Percentiles rank a stretch among this genome's conserved stretches.
Evolutionary conservation across 2,113 vertebrate genomes (phyloP).

Genomic region (Psettodes erumei): DNA sequence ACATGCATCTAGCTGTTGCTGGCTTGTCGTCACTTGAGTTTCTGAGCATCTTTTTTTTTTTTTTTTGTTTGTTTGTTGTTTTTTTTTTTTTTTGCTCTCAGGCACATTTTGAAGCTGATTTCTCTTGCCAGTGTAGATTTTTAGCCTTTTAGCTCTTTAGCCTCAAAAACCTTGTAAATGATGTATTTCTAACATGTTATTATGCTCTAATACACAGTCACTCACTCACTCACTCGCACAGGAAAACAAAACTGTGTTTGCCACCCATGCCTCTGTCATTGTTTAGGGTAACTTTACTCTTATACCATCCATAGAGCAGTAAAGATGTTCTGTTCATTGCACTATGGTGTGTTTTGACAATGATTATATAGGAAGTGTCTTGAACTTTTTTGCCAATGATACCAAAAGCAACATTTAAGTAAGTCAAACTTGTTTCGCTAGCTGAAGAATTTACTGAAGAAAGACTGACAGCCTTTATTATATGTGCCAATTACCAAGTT

Average conservation of each 20-base stretch:
- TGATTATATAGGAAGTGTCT: constrained; percentile 77
- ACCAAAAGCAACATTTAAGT: constrained; percentile 71
- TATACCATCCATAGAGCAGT: constrained; percentile 58
- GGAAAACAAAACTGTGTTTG: constrained; percentile 64
- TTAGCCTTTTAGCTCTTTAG: constrained; percentile 76
- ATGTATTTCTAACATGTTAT: constrained; percentile 76
- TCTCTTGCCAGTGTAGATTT: constrained; percentile 76
- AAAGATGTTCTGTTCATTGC: constrained; percentile 67
- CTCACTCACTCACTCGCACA: constrained; percentile 56
- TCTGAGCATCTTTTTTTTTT: constrained; percentile 41
- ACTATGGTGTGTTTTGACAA: constrained; percentile 74
- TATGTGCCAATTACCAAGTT: constrained; percentile 75
- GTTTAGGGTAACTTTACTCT: constrained; percentile 49
- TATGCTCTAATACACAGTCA: constrained; percentile 63
- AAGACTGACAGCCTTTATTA: constrained; percentile 73
- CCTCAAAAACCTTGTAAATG: constrained; percentile 82
- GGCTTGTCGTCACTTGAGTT: constrained; percentile 62
- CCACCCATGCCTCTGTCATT: constrained; percentile 66
- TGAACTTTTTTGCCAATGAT: constrained; percentile 71
- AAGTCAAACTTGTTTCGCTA: constrained; percentile 57
- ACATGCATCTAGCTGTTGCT: constrained; percentile 55
- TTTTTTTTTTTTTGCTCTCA: constrained; percentile 61
- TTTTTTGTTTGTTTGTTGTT: constrained; percentile 12
- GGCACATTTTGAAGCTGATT: constrained; percentile 74
- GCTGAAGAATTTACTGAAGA: constrained; percentile 49